Evolutionary conservation across 2,888 invertebrate species (phyloP).

Genomic region (Orthosia cruda): DNA sequence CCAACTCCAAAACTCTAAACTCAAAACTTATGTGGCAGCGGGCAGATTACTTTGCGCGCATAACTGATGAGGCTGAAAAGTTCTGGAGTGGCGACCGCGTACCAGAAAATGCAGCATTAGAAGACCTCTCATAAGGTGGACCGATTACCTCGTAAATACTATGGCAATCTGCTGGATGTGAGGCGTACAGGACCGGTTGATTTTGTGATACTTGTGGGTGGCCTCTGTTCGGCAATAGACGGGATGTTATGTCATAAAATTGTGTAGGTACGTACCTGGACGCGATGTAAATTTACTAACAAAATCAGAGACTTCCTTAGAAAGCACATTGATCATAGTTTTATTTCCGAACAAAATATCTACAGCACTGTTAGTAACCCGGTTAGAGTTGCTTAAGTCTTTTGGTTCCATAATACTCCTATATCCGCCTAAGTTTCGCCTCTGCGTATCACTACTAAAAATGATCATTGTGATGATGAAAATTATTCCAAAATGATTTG

Average conservation of each 20-base stretch:
- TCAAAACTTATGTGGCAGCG: too few species aligned
- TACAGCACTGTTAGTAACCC: background rate
- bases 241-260: background rate
- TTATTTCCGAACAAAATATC: slow-evolving; percentile 20
- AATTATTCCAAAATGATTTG: background rate
- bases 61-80: too few species aligned
- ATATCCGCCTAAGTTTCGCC: background rate
- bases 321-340: slow-evolving; percentile 12
- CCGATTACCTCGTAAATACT: too few species aligned
- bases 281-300: background rate
- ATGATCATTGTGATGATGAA: background rate
- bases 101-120: too few species aligned
- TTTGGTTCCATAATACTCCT: background rate
- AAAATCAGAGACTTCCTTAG: slow-evolving; percentile 1
- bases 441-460: slow-evolving; percentile 9
- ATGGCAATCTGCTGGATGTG: too few species aligned
- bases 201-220: too few species aligned
- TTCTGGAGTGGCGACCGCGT: too few species aligned
- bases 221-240: too few species aligned
- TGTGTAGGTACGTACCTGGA: slow-evolving; percentile 5
- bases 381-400: background rate
- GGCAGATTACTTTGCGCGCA: too few species aligned
- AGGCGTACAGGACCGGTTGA: too few species aligned
- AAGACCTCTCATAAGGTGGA: too few species aligned
- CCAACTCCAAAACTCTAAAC: too few species aligned